Evolutionary conservation across 2,888 invertebrate genomes (phyloP).

Genomic region (Fragum fragum): DNA sequence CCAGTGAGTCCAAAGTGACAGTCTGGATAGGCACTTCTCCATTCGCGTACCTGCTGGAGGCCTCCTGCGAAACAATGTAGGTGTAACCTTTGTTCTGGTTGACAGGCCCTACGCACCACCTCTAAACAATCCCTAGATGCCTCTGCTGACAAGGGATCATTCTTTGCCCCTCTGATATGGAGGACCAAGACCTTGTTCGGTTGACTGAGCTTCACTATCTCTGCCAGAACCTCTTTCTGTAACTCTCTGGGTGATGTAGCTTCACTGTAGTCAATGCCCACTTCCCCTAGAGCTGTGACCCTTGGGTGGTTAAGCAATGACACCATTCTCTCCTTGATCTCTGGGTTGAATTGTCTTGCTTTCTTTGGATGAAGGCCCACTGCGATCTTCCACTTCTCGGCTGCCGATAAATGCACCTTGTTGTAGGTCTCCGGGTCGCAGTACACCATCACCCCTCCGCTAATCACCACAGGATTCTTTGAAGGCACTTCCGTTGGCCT

Average conservation of each 20-base stretch:
- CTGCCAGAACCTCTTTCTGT: slow-evolving; percentile 14
- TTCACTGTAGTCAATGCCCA: neutral
- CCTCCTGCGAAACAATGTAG: too few species aligned
- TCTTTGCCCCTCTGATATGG: neutral
- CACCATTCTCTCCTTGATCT: neutral
- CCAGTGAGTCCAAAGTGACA: too few species aligned
- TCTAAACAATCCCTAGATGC: slow-evolving; percentile 15
- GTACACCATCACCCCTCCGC: slow-evolving; percentile 3
- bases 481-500: neutral
- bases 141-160: neutral
- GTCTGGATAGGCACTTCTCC: too few species aligned
- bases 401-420: neutral
- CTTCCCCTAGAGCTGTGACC: slow-evolving; percentile 3
- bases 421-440: slow-evolving; percentile 8
- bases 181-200: slow-evolving; percentile 3
- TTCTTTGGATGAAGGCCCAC: slow-evolving; percentile 4
- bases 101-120: neutral
- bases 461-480: neutral
- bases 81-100: slow-evolving; percentile 5
- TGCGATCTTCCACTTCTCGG: too few species aligned
- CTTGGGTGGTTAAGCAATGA: slow-evolving; percentile 4
- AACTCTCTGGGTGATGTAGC: neutral
- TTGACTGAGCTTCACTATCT: neutral
- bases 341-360: neutral
- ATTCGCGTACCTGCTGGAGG: too few species aligned